Evolutionary conservation across 2,888 invertebrate species (phyloP).

Genomic region (Parnassius orleans): DNA sequence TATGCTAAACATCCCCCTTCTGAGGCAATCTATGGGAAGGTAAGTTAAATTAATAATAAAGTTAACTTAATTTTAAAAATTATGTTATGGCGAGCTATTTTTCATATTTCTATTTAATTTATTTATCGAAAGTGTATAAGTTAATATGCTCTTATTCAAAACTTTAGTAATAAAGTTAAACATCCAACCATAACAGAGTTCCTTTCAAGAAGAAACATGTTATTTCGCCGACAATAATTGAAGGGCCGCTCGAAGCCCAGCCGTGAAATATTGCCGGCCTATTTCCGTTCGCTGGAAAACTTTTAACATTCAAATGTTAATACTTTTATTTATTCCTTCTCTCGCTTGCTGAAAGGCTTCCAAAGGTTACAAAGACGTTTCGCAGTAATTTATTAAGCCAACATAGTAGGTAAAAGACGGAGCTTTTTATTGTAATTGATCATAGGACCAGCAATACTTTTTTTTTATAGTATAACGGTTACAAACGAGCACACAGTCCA

Average conservation of each 20-base stretch:
- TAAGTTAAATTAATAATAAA: too few species aligned
- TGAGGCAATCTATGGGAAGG: too few species aligned
- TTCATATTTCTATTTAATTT: not conserved
- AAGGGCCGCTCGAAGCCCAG: constrained; percentile 1
- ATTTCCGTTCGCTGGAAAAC: constrained; percentile 16
- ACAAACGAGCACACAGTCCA: too few species aligned
- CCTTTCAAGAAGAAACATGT: constrained; percentile 8
- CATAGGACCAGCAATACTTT: too few species aligned
- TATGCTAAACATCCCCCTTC: too few species aligned
- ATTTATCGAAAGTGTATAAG: not conserved
- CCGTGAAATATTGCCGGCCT: constrained; percentile 19
- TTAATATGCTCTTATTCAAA: constrained; percentile 2
- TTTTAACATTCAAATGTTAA: constrained; percentile 22
- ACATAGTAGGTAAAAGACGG: too few species aligned
- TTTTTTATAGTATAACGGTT: too few species aligned
- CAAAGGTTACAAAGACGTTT: constrained; percentile 6
- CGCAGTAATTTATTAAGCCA: not conserved
- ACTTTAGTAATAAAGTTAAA: constrained; percentile 33
- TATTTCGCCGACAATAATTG: constrained; percentile 20
- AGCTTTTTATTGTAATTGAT: too few species aligned
- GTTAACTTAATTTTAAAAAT: too few species aligned
- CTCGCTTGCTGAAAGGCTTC: constrained; percentile 6
- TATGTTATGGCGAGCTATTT: too few species aligned
- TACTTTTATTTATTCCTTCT: constrained; percentile 15
- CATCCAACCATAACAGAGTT: constrained; percentile 20